Evolutionary conservation across 2,113 vertebrate genomes (phyloP).

Genomic region (Ceuthmochares aereus): DNA sequence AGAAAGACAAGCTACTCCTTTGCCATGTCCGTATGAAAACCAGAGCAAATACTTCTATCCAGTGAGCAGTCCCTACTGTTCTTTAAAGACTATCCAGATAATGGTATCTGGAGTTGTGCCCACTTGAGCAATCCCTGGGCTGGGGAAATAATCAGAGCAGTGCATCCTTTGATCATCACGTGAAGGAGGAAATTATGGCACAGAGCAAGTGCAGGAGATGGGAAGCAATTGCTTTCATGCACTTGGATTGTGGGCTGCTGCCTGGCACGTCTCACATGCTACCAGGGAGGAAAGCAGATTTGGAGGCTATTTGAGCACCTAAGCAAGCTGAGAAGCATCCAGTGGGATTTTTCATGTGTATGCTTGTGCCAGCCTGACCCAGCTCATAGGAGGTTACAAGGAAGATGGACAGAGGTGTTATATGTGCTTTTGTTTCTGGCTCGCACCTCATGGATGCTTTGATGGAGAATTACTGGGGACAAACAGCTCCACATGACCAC

Average conservation of each 20-base stretch:
- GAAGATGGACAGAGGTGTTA: background rate
- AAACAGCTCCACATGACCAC: background rate
- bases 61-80: background rate
- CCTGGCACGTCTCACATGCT: background rate
- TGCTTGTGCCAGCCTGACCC: background rate
- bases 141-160: background rate
- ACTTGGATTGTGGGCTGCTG: background rate
- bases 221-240: background rate
- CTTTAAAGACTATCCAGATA: background rate
- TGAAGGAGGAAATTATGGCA: background rate
- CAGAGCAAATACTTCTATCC: background rate
- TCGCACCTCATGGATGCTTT: background rate
- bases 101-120: background rate
- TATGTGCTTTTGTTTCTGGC: background rate
- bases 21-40: fast-evolving
- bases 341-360: background rate
- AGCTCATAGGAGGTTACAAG: fast-evolving
- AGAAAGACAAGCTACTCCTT: background rate
- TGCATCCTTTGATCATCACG: background rate
- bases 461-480: background rate
- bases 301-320: background rate
- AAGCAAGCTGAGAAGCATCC: background rate
- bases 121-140: background rate
- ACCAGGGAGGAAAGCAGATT: fast-evolving
- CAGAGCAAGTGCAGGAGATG: fast-evolving